These are phyloP conservation scores for Rhea pennata DNA, from an alignment of 2,113 vertebrate genomes.

Conservation along the genomic window DNA sequence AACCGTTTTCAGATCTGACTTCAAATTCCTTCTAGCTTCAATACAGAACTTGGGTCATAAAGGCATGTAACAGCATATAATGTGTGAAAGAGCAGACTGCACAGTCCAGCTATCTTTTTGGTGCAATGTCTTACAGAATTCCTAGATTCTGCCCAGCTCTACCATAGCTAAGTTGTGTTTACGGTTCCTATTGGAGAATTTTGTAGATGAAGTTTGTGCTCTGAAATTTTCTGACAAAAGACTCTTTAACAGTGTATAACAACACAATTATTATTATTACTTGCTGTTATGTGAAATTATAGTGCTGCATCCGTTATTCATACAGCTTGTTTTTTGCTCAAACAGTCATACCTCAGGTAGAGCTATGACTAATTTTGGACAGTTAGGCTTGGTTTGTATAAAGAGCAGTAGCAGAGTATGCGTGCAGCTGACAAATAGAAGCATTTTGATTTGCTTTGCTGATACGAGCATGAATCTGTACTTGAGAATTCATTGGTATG, in stretches of 20 bases:
- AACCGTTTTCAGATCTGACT: neutral
- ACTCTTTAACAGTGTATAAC: neutral
- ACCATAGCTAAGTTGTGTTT: too few relatives aligned
- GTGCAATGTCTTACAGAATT: too few relatives aligned
- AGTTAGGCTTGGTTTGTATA: too few relatives aligned
- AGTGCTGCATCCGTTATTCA: neutral
- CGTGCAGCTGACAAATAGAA: neutral
- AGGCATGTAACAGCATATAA: too few relatives aligned
- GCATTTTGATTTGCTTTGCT: neutral
- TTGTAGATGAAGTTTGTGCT: too few relatives aligned
- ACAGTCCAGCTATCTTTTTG: too few relatives aligned
- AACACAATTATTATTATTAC: neutral
- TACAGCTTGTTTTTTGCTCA: neutral
- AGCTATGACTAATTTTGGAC: neutral
- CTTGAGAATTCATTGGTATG: neutral
- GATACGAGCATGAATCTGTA: neutral
- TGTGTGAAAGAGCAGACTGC: neutral
- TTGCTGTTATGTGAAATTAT: neutral
- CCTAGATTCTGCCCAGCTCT: too few relatives aligned
- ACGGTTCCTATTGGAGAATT: too few relatives aligned
- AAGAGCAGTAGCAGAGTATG: neutral
- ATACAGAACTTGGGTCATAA: neutral
- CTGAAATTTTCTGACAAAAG: neutral
- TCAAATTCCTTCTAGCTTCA: neutral
- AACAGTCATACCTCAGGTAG: neutral